A percentile compares a stretch with the other conserved stretches of the same genome.
phyloP scores from a whole-genome alignment of 2,797 vertebrate genomes.

The Podarcis siculus region DNA sequence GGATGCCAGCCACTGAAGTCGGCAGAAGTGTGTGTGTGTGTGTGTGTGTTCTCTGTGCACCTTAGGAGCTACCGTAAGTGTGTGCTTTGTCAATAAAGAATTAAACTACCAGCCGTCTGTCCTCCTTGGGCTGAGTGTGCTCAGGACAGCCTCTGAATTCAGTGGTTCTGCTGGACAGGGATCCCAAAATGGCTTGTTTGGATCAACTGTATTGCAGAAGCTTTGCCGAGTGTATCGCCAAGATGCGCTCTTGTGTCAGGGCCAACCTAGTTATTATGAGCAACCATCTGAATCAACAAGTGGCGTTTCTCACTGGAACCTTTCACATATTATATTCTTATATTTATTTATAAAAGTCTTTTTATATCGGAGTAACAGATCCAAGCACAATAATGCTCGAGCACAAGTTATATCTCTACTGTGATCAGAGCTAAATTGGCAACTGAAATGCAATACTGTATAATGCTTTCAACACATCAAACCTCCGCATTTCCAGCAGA shows the following conservation, averaged over 20 bases:
- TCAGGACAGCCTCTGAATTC: neutral
- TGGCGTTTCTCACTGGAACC: neutral
- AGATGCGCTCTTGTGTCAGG: neutral
- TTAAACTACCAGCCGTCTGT: too few relatives aligned
- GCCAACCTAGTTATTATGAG: neutral
- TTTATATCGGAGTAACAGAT: neutral
- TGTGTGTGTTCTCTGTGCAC: too few relatives aligned
- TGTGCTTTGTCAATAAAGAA: too few relatives aligned
- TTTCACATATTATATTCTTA: neutral
- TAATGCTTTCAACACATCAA: neutral
- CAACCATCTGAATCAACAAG: neutral
- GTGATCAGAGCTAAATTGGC: neutral
- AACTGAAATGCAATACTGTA: neutral
- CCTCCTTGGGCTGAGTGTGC: too few relatives aligned
- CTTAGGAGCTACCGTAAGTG: too few relatives aligned
- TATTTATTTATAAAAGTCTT: too few relatives aligned
- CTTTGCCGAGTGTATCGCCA: neutral
- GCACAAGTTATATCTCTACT: neutral
- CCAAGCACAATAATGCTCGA: neutral
- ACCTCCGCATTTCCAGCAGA: neutral
- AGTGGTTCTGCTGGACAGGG: neutral
- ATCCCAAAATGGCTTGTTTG: neutral
- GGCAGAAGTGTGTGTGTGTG: too few relatives aligned
- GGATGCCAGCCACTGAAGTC: too few relatives aligned
- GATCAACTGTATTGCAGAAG: neutral